Evolutionary conservation across 2,113 vertebrate species (phyloP), one percentile per base, ranked within the genome.

Genomic region (Dunckerocampus dactyliophorus): DNA sequence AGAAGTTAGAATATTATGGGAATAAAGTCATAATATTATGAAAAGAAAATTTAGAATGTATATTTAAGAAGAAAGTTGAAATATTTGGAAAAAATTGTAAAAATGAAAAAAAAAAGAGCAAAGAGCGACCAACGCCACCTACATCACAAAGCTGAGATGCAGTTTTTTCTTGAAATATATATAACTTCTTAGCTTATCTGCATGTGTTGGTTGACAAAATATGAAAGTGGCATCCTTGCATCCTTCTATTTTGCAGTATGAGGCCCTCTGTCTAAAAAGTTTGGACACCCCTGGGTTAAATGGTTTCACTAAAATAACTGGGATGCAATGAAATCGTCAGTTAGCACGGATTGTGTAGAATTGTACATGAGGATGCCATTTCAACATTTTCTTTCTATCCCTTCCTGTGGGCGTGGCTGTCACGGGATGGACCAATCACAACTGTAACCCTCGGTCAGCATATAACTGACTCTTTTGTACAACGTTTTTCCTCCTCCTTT

Each of bases 371-470:
- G 53, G 53, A 47, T 19, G 11, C 54, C 2, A 51, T 31, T 20
- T 2, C 17, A 20, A 4, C 47, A 13, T 22, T 21, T 59, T 20
- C 50, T 54, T 62, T 46, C 62, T 66, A 59, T 62, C 82, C 79
- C 72, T 81, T 80, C 83, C 76, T 77, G 69, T 74, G 70, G 91
- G 90, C 75, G 89, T 88, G 77, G 49, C 90, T 73, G 62, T 55
- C 68, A 67, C 62, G 34, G 21, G 59, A 24, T 22, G 49, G 53
- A 58, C 89, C 91, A 91, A 92, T 91, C 85, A 79, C 74, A 67
- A 55, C 14, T 72, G 83, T 77, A 71, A 86, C 82, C 82, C 69
- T 78, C 56, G 80, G 81, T 75, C 81, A 87, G 84, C 80, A 70
- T 70, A 75, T 88, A 79, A 80, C 87, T 67, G 78, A 84, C 77